phyloP scores from a whole-genome alignment of 2,113 vertebrate genomes.

The Corythaixoides concolor region DNA sequence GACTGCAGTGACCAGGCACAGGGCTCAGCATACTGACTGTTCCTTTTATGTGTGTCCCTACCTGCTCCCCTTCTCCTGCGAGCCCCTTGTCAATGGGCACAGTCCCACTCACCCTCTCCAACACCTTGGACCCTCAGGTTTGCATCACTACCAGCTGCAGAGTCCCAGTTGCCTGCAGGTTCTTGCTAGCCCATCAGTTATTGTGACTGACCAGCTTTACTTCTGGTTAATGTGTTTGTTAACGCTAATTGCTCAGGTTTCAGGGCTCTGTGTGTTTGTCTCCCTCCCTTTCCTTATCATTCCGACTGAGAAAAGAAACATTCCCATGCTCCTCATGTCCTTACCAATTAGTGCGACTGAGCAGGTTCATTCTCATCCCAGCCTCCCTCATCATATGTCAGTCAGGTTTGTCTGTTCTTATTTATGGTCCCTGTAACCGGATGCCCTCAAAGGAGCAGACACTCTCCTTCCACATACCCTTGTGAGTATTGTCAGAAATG shows the following conservation, averaged over 20 bases:
- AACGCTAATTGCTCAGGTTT: background rate
- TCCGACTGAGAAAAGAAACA: background rate
- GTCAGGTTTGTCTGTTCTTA: background rate
- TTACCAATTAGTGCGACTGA: background rate
- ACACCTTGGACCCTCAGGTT: background rate
- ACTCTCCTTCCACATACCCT: background rate
- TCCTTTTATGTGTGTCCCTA: background rate
- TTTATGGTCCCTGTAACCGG: background rate
- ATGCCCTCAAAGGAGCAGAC: background rate
- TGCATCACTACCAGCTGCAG: background rate
- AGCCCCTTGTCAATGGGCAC: too few relatives aligned
- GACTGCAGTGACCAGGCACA: background rate
- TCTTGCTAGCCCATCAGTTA: background rate
- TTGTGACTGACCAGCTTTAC: background rate
- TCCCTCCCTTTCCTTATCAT: background rate
- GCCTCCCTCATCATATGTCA: background rate
- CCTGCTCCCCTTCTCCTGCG: background rate
- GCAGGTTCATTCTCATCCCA: background rate
- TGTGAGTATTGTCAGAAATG: background rate
- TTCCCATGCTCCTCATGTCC: background rate
- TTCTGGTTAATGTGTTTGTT: background rate
- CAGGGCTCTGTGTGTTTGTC: background rate
- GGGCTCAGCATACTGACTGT: background rate
- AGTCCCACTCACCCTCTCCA: too few relatives aligned
- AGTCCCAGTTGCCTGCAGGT: background rate